phyloP scores from a whole-genome alignment of 2,113 vertebrate species.

The Paradisaea rubra region DNA sequence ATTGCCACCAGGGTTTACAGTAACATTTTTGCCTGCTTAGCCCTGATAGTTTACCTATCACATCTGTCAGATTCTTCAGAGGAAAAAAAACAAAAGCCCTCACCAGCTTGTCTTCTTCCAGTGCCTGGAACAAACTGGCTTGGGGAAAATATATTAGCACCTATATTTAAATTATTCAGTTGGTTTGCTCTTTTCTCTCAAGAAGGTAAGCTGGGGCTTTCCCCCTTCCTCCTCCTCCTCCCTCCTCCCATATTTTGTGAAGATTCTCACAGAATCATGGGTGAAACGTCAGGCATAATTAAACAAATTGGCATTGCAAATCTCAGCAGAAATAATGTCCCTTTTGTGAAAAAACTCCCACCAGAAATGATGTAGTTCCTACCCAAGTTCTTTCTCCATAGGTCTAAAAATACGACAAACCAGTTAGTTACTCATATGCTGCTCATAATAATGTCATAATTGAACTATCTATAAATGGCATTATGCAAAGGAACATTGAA shows the following conservation, averaged over 20 bases:
- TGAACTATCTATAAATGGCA: slow-evolving; percentile 73
- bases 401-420: slow-evolving; percentile 70
- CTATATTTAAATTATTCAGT: slow-evolving; percentile 41
- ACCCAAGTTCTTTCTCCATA: slow-evolving; percentile 68
- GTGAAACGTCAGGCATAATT: slow-evolving; percentile 49
- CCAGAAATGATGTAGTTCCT: slow-evolving; percentile 58
- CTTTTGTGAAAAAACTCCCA: slow-evolving; percentile 57
- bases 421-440: slow-evolving; percentile 67
- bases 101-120: slow-evolving; percentile 20
- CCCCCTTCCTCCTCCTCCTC: background rate
- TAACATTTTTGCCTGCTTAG: slow-evolving; percentile 21
- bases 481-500: slow-evolving; percentile 71
- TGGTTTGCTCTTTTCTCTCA: background rate
- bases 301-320: slow-evolving; percentile 55
- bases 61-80: slow-evolving; percentile 45
- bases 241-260: slow-evolving; percentile 5
- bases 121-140: background rate
- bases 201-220: slow-evolving; percentile 31
- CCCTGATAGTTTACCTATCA: slow-evolving; percentile 42
- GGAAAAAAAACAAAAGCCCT: background rate
- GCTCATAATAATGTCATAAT: slow-evolving; percentile 75
- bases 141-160: background rate
- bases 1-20: background rate
- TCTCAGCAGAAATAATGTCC: slow-evolving; percentile 40
- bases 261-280: slow-evolving; percentile 25